Base-by-base conservation (phyloP, 92 coral and sea anemone species). In the Epizoanthus stellaris region DNA sequence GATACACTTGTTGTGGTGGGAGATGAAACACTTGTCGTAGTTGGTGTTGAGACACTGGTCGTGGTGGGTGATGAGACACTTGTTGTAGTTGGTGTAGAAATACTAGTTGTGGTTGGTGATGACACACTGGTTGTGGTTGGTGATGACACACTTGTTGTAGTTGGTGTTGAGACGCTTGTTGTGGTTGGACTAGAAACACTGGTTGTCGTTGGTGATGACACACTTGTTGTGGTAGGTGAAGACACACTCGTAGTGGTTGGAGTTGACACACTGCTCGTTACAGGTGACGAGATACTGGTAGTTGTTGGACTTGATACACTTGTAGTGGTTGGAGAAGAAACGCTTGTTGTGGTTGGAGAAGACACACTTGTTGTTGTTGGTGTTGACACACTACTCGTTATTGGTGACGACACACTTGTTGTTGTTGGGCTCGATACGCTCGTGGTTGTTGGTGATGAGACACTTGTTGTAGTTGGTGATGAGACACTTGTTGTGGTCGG, bases 231-330 rank as follows among this genome's bases (percentile, higher is more conserved):
- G 80, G 56, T 66, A 88, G 86, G 80, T 0, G 80, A 45, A 4
- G 82, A 72, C 34, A 70, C 59, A 40, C 66, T 66, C 11, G 91
- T 64, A 23, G 72, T 80, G 6, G 76, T 38, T 21, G 89, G 70
- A 63, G 97, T 93, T 3, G n/a, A n/a, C n/a, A n/a, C n/a, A n/a
- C n/a, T n/a, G n/a, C n/a, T n/a, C n/a, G n/a, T n/a, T n/a, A n/a
- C n/a, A n/a, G n/a, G n/a, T n/a, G n/a, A n/a, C n/a, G 90, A 86
- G 14, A 81, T 80, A 13, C 85, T 87, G 4, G 72, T 63, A 39
- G 43, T 57, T 6, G 54, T 64, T 1, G 88, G 77, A n/a, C n/a
- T n/a, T 82, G 56, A 85, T 30, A 61, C 67, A 34, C 66, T 76
- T 57, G 10, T 83, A 14, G 75, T 21, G 39, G 84, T 66, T 40